Evolutionary conservation across 2,797 vertebrate species (phyloP), one percentile per base, ranked within the genome.

Genomic region (Sebastes oblongus): DNA sequence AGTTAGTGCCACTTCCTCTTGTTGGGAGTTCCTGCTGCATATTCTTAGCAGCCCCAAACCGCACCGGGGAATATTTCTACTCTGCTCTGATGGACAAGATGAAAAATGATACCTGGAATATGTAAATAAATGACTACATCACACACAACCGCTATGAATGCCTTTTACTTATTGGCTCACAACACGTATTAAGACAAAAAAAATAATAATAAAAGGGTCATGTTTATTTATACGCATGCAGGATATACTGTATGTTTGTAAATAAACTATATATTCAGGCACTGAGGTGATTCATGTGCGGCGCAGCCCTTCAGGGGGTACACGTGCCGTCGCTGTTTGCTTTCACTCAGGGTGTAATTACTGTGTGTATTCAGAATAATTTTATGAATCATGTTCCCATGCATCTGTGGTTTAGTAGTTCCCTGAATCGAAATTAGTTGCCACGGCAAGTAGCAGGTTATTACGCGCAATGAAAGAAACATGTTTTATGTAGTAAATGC

Each of bases 61-160:
- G 8, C 85, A 74, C 83, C 36, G 34, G 84, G 86, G 80, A 90
- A 87, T 62, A 86, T 90, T 92, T 89, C 86, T 80, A 85, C 88
- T 72, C 71, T 72, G 78, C 72, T 86, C 14, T 68, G 72, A 85
- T 50, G 84, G 89, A 89, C 88, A 86, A 82, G 64, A 91, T 93
- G 89, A 92, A 91, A 94, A 93, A 89, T 86, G 64, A 93, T 83
- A 90, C 87, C 82, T 90, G 87, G 60, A 83, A 82, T 78, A 88
- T 88, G 88, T 92, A 91, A 91, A 94, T 88, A 93, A 90, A 92
- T 88, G 58, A 89, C 83, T 32, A 88, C 82, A 89, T 92, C 88
- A 85, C 77, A 89, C 78, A 73, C 36, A 9, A 65, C 72, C 20
- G 50, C 78, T 78, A n/a, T 68, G 75, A 71, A 80, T 12, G 66